Evolutionary conservation across 2,113 vertebrate species (phyloP), one percentile per base, ranked within the genome.

Genomic region (Oreotrochilus melanogaster): DNA sequence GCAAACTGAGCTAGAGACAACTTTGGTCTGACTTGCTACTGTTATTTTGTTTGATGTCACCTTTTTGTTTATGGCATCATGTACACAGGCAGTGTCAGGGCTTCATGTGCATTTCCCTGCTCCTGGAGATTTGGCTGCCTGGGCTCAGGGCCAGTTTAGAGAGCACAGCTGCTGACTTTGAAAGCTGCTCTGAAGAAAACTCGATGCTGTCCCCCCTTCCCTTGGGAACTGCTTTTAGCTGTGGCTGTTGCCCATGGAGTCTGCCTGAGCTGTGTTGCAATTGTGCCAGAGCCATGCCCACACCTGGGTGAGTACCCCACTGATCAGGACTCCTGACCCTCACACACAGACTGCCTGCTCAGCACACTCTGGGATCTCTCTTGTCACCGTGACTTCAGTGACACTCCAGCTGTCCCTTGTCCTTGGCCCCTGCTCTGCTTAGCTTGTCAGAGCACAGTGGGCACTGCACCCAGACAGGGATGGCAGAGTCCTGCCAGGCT

Each of bases 131-230:
- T 84, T 43, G 61, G 18, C 60, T 87, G 60, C 37, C 64, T 74
- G 70, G 69, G 47, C 47, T 87, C 23, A 42, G 31, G n/a, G 37
- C 27, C 84, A 78, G 28, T 37, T 84, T 78, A 74, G 31, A 48
- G 39, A 78, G 10, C 25, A 58, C 47, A 86, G 51, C 60, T 84
- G 47, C 31, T 89, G 79, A 33, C 24, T 80, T 81, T 62, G 79
- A 78, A 86, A 88, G 11, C 18, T 73, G 18, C 31, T 83, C 14
- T 51, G 47, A 83, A 81, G 71, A 79, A 78, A 84, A 78, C 65
- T 54, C 31, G 35, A 30, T 2, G 1, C n/a, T 66, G 31, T 25
- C 25, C 14, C 42, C 88, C 11, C 42, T 70, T 84, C 64, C 43
- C 33, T 28, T 25, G 28, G 37, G 33, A 84, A 5, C 3, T 54